Evolutionary conservation across 2,797 vertebrate genomes (phyloP).

Genomic region (Orestias chungarensis): DNA sequence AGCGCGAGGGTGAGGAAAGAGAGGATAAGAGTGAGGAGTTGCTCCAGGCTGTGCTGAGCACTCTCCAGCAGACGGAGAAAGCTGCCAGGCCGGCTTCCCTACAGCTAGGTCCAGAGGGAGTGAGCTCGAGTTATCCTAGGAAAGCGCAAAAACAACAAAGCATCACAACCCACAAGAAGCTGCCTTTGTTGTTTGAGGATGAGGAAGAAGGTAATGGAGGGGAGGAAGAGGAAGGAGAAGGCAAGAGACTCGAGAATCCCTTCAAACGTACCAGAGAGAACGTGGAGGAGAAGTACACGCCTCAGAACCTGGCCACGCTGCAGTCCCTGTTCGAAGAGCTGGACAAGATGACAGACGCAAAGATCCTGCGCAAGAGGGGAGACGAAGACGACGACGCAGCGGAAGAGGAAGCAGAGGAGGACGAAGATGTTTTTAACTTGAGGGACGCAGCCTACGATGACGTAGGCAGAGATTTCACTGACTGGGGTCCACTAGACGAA

Average conservation of each 20-base stretch:
- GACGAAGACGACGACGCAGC: conserved; percentile 80
- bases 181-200: conserved; percentile 84
- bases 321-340: conserved; percentile 95
- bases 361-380: conserved; percentile 79
- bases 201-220: conserved; percentile 82
- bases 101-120: conserved; percentile 51
- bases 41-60: conserved; percentile 88
- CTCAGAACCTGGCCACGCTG: conserved; percentile 92
- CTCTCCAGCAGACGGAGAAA: conserved; percentile 85
- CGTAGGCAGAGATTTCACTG: conserved; percentile 81
- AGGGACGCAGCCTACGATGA: conserved; percentile 88
- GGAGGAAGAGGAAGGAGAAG: conserved; percentile 44
- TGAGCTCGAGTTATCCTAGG: conserved; percentile 17
- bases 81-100: conserved; percentile 69
- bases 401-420: conserved; percentile 75
- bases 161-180: conserved; percentile 78
- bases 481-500: conserved; percentile 86
- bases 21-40: conserved; percentile 86
- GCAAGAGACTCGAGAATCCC: conserved; percentile 71
- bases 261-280: conserved; percentile 95
- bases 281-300: conserved; percentile 93
- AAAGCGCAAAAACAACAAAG: conserved; percentile 57
- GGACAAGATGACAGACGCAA: conserved; percentile 83
- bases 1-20: conserved; percentile 69
- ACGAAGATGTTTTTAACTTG: conserved; percentile 83